Evolutionary conservation across 2,888 invertebrate genomes (phyloP).

Genomic region (Heliconius erato): DNA sequence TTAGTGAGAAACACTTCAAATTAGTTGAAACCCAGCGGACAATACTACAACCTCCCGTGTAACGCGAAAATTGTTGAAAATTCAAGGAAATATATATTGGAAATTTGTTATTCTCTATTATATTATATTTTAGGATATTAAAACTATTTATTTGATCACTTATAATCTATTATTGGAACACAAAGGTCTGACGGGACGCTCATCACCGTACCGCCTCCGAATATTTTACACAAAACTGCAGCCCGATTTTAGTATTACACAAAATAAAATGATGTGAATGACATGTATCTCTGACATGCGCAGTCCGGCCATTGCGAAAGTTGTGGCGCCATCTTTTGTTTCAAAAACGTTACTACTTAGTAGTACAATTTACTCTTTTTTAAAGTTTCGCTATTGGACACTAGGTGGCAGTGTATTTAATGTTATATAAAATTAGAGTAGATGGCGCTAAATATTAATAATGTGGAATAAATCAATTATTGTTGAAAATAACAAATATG

Average conservation of each 20-base stretch:
- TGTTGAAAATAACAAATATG: no score
- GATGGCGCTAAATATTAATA: conserved; percentile 55
- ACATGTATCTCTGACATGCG: conserved; percentile 84
- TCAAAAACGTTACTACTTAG: not conserved
- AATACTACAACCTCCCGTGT: conserved; percentile 38
- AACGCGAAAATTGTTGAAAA: conserved; percentile 61
- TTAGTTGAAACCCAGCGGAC: conserved; percentile 60
- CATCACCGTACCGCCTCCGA: conserved; percentile 71
- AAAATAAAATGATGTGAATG: conserved; percentile 81
- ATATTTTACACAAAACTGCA: conserved; percentile 75
- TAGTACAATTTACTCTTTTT: not conserved
- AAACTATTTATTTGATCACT: conserved; percentile 56
- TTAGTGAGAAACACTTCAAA: conserved; percentile 66
- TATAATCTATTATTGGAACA: conserved; percentile 62
- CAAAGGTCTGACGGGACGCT: conserved; percentile 65
- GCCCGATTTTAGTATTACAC: conserved; percentile 76
- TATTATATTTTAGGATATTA: conserved; percentile 58
- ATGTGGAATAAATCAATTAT: not conserved
- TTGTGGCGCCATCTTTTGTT: conserved; percentile 62
- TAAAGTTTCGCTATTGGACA: conserved; percentile 51
- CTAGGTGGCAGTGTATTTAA: not conserved
- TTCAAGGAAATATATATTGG: conserved; percentile 59
- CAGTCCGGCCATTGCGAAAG: conserved; percentile 63
- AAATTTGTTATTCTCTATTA: conserved; percentile 49
- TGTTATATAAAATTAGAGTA: conserved; percentile 39